These are phyloP conservation scores for Chymomyza procnemis DNA, from an alignment of 2,888 invertebrate species.

Conservation along the genomic window DNA sequence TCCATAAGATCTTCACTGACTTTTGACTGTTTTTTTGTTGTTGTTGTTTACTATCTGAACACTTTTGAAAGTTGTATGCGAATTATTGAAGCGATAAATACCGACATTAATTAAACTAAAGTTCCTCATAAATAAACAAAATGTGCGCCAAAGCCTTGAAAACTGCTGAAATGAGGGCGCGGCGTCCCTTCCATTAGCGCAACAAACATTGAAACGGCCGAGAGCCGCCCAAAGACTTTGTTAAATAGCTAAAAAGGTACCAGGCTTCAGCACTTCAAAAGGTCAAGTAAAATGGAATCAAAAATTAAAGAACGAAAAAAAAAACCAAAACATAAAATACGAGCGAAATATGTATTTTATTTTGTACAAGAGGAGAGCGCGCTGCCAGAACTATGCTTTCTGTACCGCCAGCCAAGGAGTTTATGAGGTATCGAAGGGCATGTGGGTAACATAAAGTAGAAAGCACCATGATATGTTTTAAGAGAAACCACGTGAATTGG, in stretches of 20 bases:
- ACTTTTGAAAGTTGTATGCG: constrained; percentile 48
- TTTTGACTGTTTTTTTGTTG: neutral
- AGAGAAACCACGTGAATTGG: too few relatives aligned
- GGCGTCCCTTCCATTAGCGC: constrained; percentile 36
- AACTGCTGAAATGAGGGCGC: constrained; percentile 20
- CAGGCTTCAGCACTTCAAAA: neutral
- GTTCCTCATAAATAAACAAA: constrained; percentile 68
- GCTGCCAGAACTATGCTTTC: neutral
- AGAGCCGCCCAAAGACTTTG: neutral
- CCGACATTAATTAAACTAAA: constrained; percentile 68
- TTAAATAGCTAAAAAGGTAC: neutral
- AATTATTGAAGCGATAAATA: constrained; percentile 71
- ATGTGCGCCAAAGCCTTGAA: constrained; percentile 37
- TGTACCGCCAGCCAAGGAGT: too few relatives aligned
- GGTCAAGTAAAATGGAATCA: neutral
- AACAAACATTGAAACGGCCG: constrained; percentile 14
- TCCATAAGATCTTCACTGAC: neutral
- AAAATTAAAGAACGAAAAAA: neutral
- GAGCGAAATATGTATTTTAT: neutral
- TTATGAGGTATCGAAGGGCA: too few relatives aligned
- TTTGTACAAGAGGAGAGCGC: neutral
- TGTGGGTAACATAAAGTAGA: too few relatives aligned
- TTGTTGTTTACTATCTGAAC: neutral
- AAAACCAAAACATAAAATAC: neutral
- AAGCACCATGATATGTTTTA: too few relatives aligned